Conservation (phyloP, 2,888 invertebrate species). For the Acronicta aceris region DNA sequence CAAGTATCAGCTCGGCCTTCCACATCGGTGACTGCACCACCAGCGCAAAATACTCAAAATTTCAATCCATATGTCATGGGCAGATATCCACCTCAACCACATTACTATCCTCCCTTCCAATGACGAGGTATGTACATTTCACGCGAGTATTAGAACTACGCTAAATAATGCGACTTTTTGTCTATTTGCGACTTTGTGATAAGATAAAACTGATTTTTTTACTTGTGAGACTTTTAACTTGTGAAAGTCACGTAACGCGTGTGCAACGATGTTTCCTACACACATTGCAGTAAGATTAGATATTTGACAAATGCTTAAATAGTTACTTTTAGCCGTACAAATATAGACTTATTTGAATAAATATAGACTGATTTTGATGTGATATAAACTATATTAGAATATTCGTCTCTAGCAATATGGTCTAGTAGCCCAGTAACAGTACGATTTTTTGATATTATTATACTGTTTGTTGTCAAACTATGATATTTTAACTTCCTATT, state of each 20-base stretch:
- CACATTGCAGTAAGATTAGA: too few relatives aligned
- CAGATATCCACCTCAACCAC: conserved; percentile 53
- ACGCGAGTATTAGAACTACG: conserved; percentile 6
- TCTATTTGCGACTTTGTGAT: conserved; percentile 25
- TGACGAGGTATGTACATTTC: conserved; percentile 53
- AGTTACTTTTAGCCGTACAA: too few relatives aligned
- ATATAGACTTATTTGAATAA: too few relatives aligned
- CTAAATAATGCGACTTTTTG: not conserved
- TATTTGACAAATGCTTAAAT: too few relatives aligned
- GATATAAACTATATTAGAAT: too few relatives aligned
- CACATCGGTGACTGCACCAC: conserved; percentile 22
- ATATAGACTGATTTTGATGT: too few relatives aligned
- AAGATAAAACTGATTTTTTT: not conserved
- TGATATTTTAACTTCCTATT: too few relatives aligned
- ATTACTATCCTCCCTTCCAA: conserved; percentile 59
- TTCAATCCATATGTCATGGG: conserved; percentile 46
- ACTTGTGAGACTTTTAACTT: not conserved
- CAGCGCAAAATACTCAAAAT: conserved; percentile 25
- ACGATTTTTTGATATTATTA: too few relatives aligned
- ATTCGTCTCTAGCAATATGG: too few relatives aligned
- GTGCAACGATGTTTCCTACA: not conserved
- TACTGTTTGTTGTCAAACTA: too few relatives aligned
- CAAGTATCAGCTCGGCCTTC: conserved; percentile 31
- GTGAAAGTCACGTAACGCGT: not conserved
- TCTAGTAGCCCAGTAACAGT: too few relatives aligned